phyloP scores from a whole-genome alignment of 30 jellyfish, hydroid and myxozoan genomes.

The Pseudorhiza aurosa region DNA sequence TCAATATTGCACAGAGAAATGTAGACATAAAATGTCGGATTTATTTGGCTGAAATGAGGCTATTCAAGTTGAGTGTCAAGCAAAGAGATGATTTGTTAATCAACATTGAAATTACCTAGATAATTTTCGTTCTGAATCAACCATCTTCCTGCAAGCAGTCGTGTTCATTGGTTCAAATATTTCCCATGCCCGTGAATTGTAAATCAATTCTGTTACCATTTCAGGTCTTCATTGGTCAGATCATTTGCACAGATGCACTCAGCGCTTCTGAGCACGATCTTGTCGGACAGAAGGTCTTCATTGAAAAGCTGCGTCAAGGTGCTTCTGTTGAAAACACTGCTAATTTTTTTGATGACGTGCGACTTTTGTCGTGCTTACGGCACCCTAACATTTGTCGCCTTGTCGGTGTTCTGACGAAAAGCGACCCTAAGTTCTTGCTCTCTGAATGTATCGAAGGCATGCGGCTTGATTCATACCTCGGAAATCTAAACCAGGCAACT shows the following conservation, averaged over 20 bases:
- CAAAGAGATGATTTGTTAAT: too few relatives aligned
- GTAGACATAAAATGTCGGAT: too few relatives aligned
- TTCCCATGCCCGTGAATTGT: too few relatives aligned
- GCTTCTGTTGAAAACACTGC: constrained; percentile 74
- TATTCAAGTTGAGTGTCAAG: too few relatives aligned
- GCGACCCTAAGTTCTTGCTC: constrained; percentile 67
- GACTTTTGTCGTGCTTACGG: constrained; percentile 59
- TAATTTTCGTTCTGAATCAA: too few relatives aligned
- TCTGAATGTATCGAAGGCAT: constrained; percentile 74
- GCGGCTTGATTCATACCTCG: constrained; percentile 74
- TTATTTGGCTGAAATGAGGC: too few relatives aligned
- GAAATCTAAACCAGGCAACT: constrained; percentile 40
- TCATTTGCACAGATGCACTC: constrained; percentile 49
- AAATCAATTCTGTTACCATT: too few relatives aligned
- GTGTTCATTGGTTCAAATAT: too few relatives aligned
- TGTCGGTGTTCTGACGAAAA: constrained; percentile 57
- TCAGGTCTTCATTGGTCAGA: constrained; percentile 76
- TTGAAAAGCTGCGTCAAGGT: constrained; percentile 60
- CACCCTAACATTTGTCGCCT: constrained; percentile 80
- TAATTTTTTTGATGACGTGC: constrained; percentile 56
- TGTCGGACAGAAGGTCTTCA: constrained; percentile 65
- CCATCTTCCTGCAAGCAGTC: too few relatives aligned
- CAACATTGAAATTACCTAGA: too few relatives aligned
- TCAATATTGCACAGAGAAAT: too few relatives aligned
- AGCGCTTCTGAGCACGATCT: constrained; percentile 43